phyloP scores from a whole-genome alignment of 2,113 vertebrate genomes.

The Nothocercus nigrocapillus region DNA sequence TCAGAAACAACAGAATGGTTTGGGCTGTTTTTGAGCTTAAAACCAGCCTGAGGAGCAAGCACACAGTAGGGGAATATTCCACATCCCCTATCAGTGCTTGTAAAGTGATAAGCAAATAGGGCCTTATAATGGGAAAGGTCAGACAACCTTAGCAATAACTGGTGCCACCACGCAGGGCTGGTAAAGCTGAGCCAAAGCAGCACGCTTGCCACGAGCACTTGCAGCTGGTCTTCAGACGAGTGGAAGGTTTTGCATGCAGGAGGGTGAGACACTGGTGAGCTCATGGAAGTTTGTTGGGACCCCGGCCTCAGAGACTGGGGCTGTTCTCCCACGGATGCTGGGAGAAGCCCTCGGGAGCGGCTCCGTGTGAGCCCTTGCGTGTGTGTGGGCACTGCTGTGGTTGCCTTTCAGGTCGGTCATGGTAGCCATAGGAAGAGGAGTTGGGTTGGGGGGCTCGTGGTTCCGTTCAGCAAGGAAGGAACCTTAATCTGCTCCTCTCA shows the following conservation, averaged over 20 bases:
- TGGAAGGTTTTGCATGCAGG: background rate
- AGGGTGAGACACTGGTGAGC: background rate
- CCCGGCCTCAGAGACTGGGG: accelerated
- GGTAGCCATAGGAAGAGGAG: background rate
- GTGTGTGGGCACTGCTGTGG: accelerated
- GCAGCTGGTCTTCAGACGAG: accelerated
- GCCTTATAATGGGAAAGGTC: background rate
- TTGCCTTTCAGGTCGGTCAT: background rate
- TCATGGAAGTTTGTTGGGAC: accelerated
- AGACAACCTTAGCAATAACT: background rate
- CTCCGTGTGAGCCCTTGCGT: accelerated
- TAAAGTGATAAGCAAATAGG: background rate
- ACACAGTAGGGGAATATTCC: background rate
- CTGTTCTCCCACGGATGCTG: accelerated
- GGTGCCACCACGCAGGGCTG: background rate
- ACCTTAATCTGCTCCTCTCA: background rate
- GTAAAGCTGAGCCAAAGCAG: background rate
- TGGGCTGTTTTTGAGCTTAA: background rate
- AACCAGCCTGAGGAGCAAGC: background rate
- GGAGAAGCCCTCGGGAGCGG: background rate
- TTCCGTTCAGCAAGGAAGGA: background rate
- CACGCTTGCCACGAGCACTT: accelerated
- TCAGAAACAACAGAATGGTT: background rate
- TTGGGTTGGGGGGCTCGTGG: background rate
- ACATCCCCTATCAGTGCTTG: background rate